These are phyloP conservation scores for Poeciliopsis turrubarensis DNA, from an alignment of 2,113 vertebrate genomes.

Conservation along the genomic window DNA sequence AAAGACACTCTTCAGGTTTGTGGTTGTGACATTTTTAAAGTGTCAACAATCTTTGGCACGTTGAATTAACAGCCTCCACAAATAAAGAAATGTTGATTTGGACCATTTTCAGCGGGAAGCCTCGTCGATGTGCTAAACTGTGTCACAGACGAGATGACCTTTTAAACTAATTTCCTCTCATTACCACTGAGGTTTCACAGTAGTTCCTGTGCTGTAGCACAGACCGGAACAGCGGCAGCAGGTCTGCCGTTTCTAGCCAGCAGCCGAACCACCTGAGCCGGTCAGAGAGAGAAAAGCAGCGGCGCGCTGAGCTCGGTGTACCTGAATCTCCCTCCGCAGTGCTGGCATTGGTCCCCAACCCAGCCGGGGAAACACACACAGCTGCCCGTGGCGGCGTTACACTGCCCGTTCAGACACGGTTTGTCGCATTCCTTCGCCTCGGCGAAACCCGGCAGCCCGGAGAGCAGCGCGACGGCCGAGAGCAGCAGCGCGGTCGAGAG, in stretches of 20 bases:
- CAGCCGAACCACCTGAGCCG: background rate
- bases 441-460: constrained; percentile 68
- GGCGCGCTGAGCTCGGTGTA: constrained; percentile 58
- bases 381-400: constrained; percentile 84
- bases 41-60: background rate
- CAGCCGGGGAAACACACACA: constrained; percentile 91
- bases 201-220: background rate
- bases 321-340: constrained; percentile 97
- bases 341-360: constrained; percentile 97
- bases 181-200: background rate
- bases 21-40: background rate
- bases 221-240: too few relatives aligned
- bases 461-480: constrained; percentile 56
- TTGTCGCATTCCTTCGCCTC: constrained; percentile 92
- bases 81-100: too few relatives aligned
- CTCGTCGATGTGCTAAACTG: too few relatives aligned
- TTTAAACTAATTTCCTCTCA: background rate
- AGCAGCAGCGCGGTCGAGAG: constrained; percentile 67
- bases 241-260: background rate
- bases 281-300: background rate
- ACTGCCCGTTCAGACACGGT: constrained; percentile 90
- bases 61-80: too few relatives aligned
- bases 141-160: background rate
- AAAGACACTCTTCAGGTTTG: too few relatives aligned
- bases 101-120: too few relatives aligned